These are phyloP conservation scores for Volucella zonaria DNA, from an alignment of 2,888 invertebrate genomes.

Conservation along the genomic window DNA sequence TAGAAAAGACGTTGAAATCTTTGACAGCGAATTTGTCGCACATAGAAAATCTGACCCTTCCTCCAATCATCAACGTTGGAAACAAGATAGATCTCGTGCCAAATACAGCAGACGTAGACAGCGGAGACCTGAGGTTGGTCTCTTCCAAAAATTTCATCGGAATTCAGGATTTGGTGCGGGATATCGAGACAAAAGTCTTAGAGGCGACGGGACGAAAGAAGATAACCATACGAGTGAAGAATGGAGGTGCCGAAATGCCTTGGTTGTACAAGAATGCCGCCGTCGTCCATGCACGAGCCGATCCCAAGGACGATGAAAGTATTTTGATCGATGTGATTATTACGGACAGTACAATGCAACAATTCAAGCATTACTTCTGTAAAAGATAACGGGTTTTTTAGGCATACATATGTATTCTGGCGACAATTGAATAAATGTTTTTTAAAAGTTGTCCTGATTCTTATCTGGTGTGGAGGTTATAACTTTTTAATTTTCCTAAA, in stretches of 20 bases:
- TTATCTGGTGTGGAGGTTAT: not conserved
- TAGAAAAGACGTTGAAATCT: conserved; percentile 85
- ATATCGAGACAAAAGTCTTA: conserved; percentile 83
- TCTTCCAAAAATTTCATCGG: conserved; percentile 83
- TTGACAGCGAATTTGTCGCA: conserved; percentile 82
- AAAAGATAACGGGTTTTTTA: conserved; percentile 45
- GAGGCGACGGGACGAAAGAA: conserved; percentile 83
- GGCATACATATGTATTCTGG: not conserved
- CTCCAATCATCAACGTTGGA: conserved; percentile 86
- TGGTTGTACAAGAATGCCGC: conserved; percentile 88
- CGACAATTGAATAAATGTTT: not conserved
- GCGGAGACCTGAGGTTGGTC: conserved; percentile 81
- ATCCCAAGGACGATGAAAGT: conserved; percentile 83
- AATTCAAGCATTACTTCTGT: conserved; percentile 83
- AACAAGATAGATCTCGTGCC: conserved; percentile 88
- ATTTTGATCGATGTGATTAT: conserved; percentile 85
- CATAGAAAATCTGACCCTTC: conserved; percentile 74
- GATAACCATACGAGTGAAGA: conserved; percentile 84
- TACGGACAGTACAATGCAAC: conserved; percentile 84
- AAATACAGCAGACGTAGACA: conserved; percentile 28
- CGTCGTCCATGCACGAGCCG: conserved; percentile 83
- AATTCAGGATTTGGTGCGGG: conserved; percentile 77
- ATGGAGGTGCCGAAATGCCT: conserved; percentile 84
- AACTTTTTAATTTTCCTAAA: no score
- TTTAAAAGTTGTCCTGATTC: not conserved